phyloP scores from a whole-genome alignment of 92 coral and sea anemone genomes.

The Actinernus sp. region DNA sequence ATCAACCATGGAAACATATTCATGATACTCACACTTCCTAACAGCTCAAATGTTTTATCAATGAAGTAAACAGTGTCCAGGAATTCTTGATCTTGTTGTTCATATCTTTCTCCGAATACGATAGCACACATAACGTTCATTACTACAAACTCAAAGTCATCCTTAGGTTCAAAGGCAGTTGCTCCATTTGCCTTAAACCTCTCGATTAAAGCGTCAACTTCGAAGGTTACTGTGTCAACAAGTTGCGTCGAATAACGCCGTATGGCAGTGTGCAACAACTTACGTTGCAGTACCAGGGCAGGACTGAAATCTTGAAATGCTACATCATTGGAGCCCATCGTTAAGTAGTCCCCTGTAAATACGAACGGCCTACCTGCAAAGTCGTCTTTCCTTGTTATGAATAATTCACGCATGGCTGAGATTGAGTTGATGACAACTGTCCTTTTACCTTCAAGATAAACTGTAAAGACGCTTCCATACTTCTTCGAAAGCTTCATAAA shows the following conservation, averaged over 20 bases:
- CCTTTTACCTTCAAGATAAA: conserved; percentile 50
- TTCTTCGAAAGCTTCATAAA: conserved; percentile 38
- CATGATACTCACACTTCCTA: conserved; percentile 50
- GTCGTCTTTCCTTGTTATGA: conserved; percentile 61
- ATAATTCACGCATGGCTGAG: conserved; percentile 58
- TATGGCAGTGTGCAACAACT: conserved; percentile 68
- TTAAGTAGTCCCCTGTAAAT: conserved; percentile 35
- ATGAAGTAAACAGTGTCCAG: conserved; percentile 57
- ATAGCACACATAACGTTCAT: conserved; percentile 66
- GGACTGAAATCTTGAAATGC: conserved; percentile 65
- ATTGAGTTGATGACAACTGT: conserved; percentile 48
- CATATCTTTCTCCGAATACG: conserved; percentile 67
- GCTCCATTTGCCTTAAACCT: conserved; percentile 43
- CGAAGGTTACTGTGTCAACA: conserved; percentile 40
- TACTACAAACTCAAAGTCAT: conserved; percentile 44
- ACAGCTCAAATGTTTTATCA: conserved; percentile 50
- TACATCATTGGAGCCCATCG: conserved; percentile 44
- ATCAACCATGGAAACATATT: conserved; percentile 70
- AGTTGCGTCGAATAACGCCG: conserved; percentile 52
- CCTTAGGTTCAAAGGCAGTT: conserved; percentile 49
- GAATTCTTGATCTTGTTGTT: conserved; percentile 68
- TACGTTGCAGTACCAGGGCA: conserved; percentile 51
- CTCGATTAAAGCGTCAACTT: conserved; percentile 34
- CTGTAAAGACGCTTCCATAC: conserved; percentile 64
- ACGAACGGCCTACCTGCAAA: conserved; percentile 69